Base-by-base conservation (phyloP, 2,797 vertebrate genomes). In the Macrochelys suwanniensis region DNA sequence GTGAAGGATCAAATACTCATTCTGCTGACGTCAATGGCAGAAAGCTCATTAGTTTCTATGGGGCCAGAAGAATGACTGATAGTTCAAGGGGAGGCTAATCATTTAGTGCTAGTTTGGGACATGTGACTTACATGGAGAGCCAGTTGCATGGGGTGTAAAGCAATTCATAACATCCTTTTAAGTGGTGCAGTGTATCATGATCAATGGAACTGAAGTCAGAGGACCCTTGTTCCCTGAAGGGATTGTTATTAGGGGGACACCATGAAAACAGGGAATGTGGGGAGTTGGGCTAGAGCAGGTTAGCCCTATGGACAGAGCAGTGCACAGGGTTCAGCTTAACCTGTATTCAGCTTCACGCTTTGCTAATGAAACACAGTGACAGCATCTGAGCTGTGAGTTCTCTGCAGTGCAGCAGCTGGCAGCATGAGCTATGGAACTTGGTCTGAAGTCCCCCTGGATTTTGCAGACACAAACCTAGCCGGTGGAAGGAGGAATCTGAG, bases 151-250 rank as follows among this genome's bases (percentile, higher is more conserved):
- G 91, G 37, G 84, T 42, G 56, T 83, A 92, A 96, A 94, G 80
- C 68, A 95, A 92, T 92, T 94, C 91, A 85, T 89, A 96, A 88
- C 79, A 78, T 3, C 19, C 42, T 83, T 95, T 97, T 84, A 89
- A 91, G 83, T 21, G 19, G 21, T 71, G 37, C 37, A 23, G 37
- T 42, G 37, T 23, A 71, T 42, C n/a, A 42, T 71, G 68, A 71
- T 11, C 19, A 37, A 10, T 23, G 21, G 68, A 71, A 71, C 37
- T 42, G 21, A 5, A 23, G 37, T 42, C 68, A 71, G n/a, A 37
- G 17, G 21, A 5, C 17, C 3, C n/a, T 23, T 37, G 61, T n/a
- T n/a, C 33, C 65, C 33, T 37, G n/a, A 37, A 68, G 65, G 5
- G n/a, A 68, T 68, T 68, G 65, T 42, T 42, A 23, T 11, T 37